Evolutionary conservation across 1,140 invertebrate genomes (phyloP), one percentile per base, ranked within the genome.

Genomic region (Lucilia sericata): DNA sequence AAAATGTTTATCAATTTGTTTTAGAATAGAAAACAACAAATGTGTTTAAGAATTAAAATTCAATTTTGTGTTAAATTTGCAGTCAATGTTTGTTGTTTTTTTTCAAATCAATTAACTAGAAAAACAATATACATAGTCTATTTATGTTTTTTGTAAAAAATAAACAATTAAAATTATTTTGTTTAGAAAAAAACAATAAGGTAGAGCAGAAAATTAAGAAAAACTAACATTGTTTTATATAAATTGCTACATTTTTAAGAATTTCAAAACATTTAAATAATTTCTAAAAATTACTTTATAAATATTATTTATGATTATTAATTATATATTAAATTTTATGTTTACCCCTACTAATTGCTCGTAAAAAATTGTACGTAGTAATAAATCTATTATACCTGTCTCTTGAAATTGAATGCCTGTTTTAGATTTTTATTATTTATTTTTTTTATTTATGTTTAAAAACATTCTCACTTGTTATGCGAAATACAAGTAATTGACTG

Each of bases 401-500:
- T 55, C 51, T 55, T 49, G 13, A 55, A 55, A 55, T 12, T 55
- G 17, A 55, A 55, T 12, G 51, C 17, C 7, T 55, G 5, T 17
- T 42, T 42, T 55, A 10, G 13, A 7, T 25, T 70, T 70, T 21
- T 60, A 17, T 17, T 60, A n/a, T n/a, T 60, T 17, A 60, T 60
- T 13, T 60, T 60, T 60, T 60, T 17, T 60, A n/a, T 60, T 60
- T 60, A 60, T n/a, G n/a, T 60, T n/a, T 21, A 21, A 70, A 70
- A 7, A 70, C 21, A 70, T 70, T 70, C 65, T 70, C 65, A 70
- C 65, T 70, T 70, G 21, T 70, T 70, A 70, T 70, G n/a, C 65
- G 19, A 21, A 70, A 70, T 25, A 70, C n/a, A 80, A 49, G 76
- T 49, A 80, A 80, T 80, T 80, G 76, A 80, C 76, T 80, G 42